A percentile compares a stretch with the other conserved stretches of the same genome.
These are phyloP conservation scores for Lasioglossum zephyrum DNA, from an alignment of 2,888 invertebrate genomes.

Conservation along the genomic window DNA sequence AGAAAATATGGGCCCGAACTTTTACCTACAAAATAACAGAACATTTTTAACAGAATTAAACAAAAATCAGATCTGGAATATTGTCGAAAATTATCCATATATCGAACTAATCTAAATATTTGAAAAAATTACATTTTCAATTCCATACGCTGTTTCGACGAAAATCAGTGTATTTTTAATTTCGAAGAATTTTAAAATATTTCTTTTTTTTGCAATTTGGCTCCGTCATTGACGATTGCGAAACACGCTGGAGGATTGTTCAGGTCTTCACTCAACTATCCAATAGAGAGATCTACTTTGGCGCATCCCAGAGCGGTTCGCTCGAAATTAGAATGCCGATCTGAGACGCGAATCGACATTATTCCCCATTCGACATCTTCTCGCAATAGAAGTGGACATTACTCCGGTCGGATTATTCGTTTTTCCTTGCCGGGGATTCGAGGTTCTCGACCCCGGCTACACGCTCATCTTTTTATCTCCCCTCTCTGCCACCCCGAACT, in stretches of 20 bases:
- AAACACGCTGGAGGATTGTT: background rate
- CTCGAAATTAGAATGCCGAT: constrained; percentile 10
- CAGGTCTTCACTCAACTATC: background rate
- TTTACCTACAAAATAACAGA: background rate
- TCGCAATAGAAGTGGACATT: constrained; percentile 14
- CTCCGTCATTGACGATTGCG: background rate
- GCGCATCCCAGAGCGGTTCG: background rate
- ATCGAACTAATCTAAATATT: background rate
- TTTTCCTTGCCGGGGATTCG: constrained; percentile 3
- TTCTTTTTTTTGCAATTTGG: background rate
- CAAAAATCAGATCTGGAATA: too few species aligned
- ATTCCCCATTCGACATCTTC: constrained; percentile 8
- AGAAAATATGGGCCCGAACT: background rate
- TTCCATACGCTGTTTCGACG: too few species aligned
- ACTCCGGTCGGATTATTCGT: constrained; percentile 19
- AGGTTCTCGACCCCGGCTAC: constrained; percentile 17
- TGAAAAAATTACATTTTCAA: background rate
- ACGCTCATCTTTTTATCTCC: constrained; percentile 16
- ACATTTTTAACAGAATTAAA: background rate
- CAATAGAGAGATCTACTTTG: background rate
- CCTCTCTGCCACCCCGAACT: background rate
- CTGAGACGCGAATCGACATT: constrained; percentile 8
- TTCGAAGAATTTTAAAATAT: too few species aligned
- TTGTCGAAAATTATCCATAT: too few species aligned
- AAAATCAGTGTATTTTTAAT: too few species aligned